phyloP scores from a whole-genome alignment of 2,113 vertebrate species.

The Engystomops pustulosus region DNA sequence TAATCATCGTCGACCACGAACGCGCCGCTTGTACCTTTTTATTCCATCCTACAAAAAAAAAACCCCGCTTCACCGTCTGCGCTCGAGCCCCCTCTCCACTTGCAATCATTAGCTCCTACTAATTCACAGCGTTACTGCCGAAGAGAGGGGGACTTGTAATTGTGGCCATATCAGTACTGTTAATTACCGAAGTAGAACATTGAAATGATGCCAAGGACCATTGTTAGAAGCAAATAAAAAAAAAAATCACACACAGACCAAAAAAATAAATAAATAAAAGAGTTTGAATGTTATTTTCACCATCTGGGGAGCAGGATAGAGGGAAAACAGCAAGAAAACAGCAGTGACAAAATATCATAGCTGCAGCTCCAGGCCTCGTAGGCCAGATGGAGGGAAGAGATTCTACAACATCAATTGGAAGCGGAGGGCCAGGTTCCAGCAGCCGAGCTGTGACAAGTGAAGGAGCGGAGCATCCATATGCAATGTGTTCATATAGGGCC shows the following conservation, averaged over 20 bases:
- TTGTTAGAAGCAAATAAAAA: constrained; percentile 93
- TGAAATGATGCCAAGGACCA: constrained; percentile 98
- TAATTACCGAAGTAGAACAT: constrained; percentile 99
- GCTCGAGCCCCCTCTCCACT: constrained; percentile 80
- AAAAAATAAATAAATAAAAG: constrained; percentile 70
- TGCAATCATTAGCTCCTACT: constrained; percentile 94
- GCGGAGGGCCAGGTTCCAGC: constrained; percentile 77
- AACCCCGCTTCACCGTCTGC: constrained; percentile 80
- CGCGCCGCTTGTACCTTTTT: constrained; percentile 93
- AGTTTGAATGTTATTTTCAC: constrained; percentile 97
- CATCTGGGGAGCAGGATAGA: constrained; percentile 97
- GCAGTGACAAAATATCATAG: constrained; percentile 84
- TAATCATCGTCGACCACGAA: constrained; percentile 95
- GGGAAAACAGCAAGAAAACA: constrained; percentile 84
- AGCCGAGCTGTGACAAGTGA: constrained; percentile 72
- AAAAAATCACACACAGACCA: constrained; percentile 61
- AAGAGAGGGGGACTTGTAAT: constrained; percentile 90
- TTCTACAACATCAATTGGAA: constrained; percentile 63
- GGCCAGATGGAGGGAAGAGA: constrained; percentile 94
- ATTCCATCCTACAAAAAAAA: constrained; percentile 75
- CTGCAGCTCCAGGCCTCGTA: constrained; percentile 87
- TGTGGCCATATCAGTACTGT: constrained; percentile 95
- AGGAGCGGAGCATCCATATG: constrained; percentile 66
- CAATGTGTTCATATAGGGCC: constrained; percentile 2
- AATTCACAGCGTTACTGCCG: constrained; percentile 90